Evolutionary conservation across 53 echinoderm and acorn worm species (phyloP), one percentile per base, ranked within the genome.

Genomic region (Holothuria scabra): DNA sequence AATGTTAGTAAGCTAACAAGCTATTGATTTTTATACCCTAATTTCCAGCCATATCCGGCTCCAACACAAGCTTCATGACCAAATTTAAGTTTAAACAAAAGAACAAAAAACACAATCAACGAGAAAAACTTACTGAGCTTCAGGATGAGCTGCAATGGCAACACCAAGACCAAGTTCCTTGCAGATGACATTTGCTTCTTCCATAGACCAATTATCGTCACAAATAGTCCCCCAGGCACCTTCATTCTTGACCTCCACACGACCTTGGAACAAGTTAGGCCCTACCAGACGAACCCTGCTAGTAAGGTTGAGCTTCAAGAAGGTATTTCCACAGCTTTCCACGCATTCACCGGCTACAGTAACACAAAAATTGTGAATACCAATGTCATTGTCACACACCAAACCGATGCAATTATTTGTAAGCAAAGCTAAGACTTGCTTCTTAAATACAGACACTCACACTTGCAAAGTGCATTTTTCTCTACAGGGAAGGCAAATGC

Each of bases 131-230:
- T 83, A 99, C 99, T 79, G 65, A 79, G 91, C 94, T 81, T 87
- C 83, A 34, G 62, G 30, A 29, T 83, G 84, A 18, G 89, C 99
- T 19, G 85, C 89, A 29, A 99, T 60, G 5, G 99, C 99, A 35
- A 58, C 75, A 41, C 99, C 99, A 18, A 94, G 76, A 12, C 94
- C 92, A 11, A 99, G 81, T 86, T 94, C 87, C 21, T 67, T 74
- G 80, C 99, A 99, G 37, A 99, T 92, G 8, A 99, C 94, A 31
- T 91, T 37, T 26, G 92, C 99, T 61, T 94, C 94, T 16, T 87
- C 66, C 4, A 99, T 49, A 28, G 89, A 89, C 99, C 99, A 99
- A 57, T 89, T 67, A 46, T 99, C 99, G 74, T 99, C 99, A 59
- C 99, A 99, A 4, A 99, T 85, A 2, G 99, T 89, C 19, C 99